Evolutionary conservation across 2,888 invertebrate genomes (phyloP).

Genomic region (Parasteatoda lunata): DNA sequence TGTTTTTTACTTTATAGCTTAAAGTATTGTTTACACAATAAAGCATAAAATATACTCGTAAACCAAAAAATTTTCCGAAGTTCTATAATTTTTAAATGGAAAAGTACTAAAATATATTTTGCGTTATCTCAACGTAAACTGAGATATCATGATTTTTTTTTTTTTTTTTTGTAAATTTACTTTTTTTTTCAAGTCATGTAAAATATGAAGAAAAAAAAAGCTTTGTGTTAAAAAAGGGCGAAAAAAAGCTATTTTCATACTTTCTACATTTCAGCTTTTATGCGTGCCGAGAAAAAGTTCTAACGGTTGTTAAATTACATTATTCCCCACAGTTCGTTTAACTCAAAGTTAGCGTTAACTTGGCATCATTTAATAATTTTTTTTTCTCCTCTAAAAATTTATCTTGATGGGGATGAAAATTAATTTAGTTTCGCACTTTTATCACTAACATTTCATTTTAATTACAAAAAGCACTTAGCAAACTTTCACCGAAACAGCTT

Average conservation of each 20-base stretch:
- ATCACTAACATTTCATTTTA: not conserved
- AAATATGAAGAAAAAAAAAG: conserved; percentile 4
- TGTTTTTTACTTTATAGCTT: no score
- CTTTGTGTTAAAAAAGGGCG: not conserved
- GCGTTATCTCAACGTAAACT: no score
- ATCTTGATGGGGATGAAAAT: not conserved
- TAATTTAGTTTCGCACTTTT: conserved; percentile 20
- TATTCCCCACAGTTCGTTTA: conserved; percentile 21
- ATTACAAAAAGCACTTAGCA: no score
- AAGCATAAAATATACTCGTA: no score
- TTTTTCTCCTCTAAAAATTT: not conserved
- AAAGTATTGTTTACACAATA: no score
- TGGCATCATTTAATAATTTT: not conserved
- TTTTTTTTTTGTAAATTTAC: no score
- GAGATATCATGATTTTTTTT: no score
- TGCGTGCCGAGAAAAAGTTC: not conserved
- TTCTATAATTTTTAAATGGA: no score
- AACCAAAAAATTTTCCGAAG: no score
- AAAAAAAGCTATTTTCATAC: not conserved
- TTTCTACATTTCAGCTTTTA: not conserved
- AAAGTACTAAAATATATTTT: no score
- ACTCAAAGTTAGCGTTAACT: conserved; percentile 12
- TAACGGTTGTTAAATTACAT: conserved; percentile 31
- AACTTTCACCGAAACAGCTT: no score
- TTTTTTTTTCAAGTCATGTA: no score